phyloP scores from a whole-genome alignment of 2,888 invertebrate genomes.

The Pseudococcus jackbeardsleyi region DNA sequence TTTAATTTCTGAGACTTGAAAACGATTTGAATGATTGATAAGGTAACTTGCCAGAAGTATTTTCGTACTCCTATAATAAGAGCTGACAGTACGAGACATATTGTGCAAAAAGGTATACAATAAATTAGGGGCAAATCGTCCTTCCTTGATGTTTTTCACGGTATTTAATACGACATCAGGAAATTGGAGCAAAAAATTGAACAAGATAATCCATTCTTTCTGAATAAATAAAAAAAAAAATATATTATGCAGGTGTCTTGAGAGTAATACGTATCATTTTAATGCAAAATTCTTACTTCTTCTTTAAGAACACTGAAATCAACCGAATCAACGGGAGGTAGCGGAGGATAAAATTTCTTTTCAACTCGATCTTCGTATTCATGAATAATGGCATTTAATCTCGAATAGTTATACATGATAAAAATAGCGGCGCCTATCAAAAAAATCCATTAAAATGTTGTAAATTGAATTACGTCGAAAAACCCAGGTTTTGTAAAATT shows the following conservation, averaged over 20 bases:
- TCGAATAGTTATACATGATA: constrained; percentile 83
- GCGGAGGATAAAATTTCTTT: constrained; percentile 74
- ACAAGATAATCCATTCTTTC: constrained; percentile 85
- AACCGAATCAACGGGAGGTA: constrained; percentile 74
- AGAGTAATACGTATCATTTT: not conserved
- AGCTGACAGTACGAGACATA: constrained; percentile 78
- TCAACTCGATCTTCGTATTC: constrained; percentile 75
- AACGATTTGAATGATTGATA: constrained; percentile 67
- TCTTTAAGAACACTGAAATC: constrained; percentile 77
- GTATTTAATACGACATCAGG: constrained; percentile 75
- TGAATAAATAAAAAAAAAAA: constrained; percentile 70
- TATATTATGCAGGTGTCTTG: not conserved
- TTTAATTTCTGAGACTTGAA: constrained; percentile 66
- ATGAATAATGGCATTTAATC: constrained; percentile 77
- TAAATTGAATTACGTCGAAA: not conserved
- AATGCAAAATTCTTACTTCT: constrained; percentile 73
- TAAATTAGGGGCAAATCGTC: constrained; percentile 76
- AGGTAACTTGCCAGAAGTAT: constrained; percentile 77
- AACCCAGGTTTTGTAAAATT: not conserved
- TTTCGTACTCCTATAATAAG: constrained; percentile 80
- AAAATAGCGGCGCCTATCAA: constrained; percentile 74
- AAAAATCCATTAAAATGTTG: not conserved
- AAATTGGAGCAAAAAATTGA: constrained; percentile 77
- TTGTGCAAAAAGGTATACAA: constrained; percentile 77
- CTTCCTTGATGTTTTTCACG: constrained; percentile 71